These are phyloP conservation scores for Antigone vipio DNA, from an alignment of 2,113 vertebrate genomes.

Conservation along the genomic window DNA sequence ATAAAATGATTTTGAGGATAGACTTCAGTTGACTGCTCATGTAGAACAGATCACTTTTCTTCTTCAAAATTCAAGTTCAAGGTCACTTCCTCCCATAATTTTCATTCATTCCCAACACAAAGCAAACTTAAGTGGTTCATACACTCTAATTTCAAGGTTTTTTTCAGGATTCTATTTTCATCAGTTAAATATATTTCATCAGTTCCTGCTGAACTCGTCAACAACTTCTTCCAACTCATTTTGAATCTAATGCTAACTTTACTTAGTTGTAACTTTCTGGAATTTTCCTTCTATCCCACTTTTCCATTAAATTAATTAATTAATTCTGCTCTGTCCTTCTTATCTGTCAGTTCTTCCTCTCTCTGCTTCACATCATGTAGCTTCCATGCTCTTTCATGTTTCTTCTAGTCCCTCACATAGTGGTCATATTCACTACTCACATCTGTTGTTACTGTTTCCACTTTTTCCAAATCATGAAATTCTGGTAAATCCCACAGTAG, in stretches of 20 bases:
- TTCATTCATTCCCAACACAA: background rate
- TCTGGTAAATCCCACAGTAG: background rate
- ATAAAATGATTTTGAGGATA: background rate
- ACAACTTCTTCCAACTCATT: background rate
- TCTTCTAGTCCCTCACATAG: background rate
- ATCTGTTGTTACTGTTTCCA: background rate
- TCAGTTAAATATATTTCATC: background rate
- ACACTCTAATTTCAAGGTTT: background rate
- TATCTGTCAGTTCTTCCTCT: background rate
- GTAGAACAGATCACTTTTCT: accelerated
- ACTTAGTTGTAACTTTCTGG: background rate
- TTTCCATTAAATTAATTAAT: background rate
- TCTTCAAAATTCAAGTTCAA: background rate
- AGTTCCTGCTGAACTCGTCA: background rate
- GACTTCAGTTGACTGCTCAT: background rate
- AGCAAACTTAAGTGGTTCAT: background rate
- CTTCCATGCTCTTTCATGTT: background rate
- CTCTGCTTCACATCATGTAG: background rate
- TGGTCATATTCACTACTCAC: background rate
- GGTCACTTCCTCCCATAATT: background rate
- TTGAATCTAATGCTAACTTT: background rate
- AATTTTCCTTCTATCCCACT: background rate
- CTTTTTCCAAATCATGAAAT: background rate
- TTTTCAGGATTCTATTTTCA: background rate
- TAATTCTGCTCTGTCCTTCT: background rate